Evolutionary conservation across 2,888 invertebrate species (phyloP).

Genomic region (Phrixothrix hirtus): DNA sequence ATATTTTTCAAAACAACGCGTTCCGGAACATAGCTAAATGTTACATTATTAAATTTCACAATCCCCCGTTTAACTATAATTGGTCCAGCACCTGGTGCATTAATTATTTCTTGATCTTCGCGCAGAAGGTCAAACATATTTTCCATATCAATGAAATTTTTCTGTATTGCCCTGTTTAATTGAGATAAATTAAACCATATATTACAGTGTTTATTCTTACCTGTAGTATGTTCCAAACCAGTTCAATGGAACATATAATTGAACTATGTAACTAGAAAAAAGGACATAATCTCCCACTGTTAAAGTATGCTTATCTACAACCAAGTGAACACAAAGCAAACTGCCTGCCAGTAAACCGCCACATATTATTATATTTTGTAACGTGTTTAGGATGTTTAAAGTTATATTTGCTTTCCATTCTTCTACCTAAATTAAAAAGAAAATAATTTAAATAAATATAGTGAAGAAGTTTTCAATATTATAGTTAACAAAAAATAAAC

Average conservation of each 20-base stretch:
- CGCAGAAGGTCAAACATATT: conserved; percentile 97
- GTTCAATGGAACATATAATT: conserved; percentile 93
- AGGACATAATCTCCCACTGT: conserved; percentile 96
- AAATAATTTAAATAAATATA: conserved; percentile 11
- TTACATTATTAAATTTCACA: conserved; percentile 88
- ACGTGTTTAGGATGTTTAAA: conserved; percentile 84
- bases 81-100: conserved; percentile 77
- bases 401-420: conserved; percentile 89
- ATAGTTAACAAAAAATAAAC: too few relatives aligned
- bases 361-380: conserved; percentile 90
- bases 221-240: conserved; percentile 98
- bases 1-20: conserved; percentile 74
- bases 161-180: conserved; percentile 95
- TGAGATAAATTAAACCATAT: too few relatives aligned
- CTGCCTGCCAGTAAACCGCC: conserved; percentile 84
- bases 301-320: conserved; percentile 67
- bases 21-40: conserved; percentile 86
- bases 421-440: conserved; percentile 69
- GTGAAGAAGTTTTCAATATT: too few relatives aligned
- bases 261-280: conserved; percentile 92
- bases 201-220: conserved; percentile 55
- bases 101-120: conserved; percentile 84
- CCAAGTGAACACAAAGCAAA: conserved; percentile 85
- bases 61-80: conserved; percentile 70
- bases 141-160: conserved; percentile 98